Base-by-base conservation (phyloP, 92 coral and sea anemone genomes). In the Zoanthus solanderi region DNA sequence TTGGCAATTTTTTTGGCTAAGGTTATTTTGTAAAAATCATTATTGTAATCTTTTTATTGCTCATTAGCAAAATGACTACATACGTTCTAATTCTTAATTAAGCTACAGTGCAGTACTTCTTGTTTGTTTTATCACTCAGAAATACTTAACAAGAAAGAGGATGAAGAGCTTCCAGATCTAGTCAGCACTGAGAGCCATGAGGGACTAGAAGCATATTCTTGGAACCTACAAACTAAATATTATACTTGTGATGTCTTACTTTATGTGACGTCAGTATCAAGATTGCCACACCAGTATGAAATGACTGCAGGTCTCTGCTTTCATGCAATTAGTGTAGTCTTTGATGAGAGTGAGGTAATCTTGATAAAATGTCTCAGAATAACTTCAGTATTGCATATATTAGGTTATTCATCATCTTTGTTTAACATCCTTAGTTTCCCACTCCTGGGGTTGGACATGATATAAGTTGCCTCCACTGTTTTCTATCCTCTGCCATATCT, bases 221-320 rank as follows among this genome's bases (percentile, higher is more conserved):
- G 99, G 99, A 90, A 52, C 75, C 95, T 97, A 60, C 92, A 92
- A 63, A 95, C 93, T 83, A 97, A 97, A 61, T 97, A 97, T 84
- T 97, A 94, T 74, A 83, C 93, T 50, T 94, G 95, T 73, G 93
- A 90, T 31, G 88, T 95, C 9, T 79, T 78, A 28, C 91, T 97
- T 37, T 90, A 92, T 78, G 89, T 71, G 11, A 61, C 93, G n/a
- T 63, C 90, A 60, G 83, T 80, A 9, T 83, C 89, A 42, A 82
- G 76, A 63, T 60, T 90, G 47, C 94, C 94, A 5, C 84, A 92
- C 47, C 89, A 88, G 34, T 88, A 89, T 54, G 68, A 34, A 56
- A 77, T 93, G 71, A 78, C 90, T 17, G 45, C 89, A 0, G 83
- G 90, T 73, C 53, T 89, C 48, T 53, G 75, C 37, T 95, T 97